Evolutionary conservation across 2,797 vertebrate species (phyloP).

Genomic region (Staurois parvus): DNA sequence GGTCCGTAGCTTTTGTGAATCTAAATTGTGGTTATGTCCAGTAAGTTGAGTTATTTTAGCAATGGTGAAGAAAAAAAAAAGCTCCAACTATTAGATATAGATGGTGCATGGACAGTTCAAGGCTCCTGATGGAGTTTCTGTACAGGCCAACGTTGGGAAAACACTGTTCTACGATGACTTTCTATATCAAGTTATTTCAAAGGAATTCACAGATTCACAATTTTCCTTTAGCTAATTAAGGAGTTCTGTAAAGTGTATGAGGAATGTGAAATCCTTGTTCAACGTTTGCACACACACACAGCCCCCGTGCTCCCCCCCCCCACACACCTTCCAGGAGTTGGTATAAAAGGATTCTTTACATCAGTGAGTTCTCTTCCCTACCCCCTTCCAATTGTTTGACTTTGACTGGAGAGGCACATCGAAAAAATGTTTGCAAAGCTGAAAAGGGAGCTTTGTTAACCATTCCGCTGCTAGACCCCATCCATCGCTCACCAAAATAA

Average conservation of each 20-base stretch:
- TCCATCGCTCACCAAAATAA: too few species aligned
- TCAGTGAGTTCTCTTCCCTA: constrained; percentile 22
- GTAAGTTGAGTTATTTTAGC: too few species aligned
- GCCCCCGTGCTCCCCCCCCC: constrained; percentile 12
- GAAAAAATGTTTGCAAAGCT: constrained; percentile 54
- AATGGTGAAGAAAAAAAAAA: too few species aligned
- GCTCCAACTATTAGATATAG: too few species aligned
- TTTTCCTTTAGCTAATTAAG: constrained; percentile 32
- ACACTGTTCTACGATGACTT: too few species aligned
- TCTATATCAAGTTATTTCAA: background rate
- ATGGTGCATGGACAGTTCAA: too few species aligned
- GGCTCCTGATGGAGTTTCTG: too few species aligned
- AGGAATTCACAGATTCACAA: background rate
- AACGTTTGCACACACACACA: constrained; percentile 37
- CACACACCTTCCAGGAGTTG: constrained; percentile 32
- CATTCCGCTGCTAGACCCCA: background rate
- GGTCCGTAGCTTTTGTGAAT: too few species aligned
- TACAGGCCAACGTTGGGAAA: too few species aligned
- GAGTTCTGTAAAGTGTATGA: constrained; percentile 52
- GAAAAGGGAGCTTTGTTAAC: constrained; percentile 31
- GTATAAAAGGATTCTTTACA: constrained; percentile 51
- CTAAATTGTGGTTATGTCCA: too few species aligned
- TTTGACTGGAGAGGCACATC: constrained; percentile 18
- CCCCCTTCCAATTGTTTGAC: constrained; percentile 53
- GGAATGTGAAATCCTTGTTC: constrained; percentile 57